Evolutionary conservation across 2,888 invertebrate genomes (phyloP).

Genomic region (Atrina japonica): DNA sequence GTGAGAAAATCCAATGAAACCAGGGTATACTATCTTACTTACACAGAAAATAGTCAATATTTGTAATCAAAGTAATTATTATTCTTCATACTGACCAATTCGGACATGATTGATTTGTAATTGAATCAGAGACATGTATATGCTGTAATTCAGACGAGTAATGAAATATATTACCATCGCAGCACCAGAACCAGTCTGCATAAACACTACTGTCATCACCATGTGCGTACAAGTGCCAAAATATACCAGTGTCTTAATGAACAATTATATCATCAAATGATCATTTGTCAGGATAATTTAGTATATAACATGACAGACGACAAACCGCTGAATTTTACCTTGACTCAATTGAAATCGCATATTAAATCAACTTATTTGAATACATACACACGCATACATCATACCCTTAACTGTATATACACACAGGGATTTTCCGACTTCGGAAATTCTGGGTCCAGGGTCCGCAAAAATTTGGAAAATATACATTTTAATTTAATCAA

Average conservation of each 20-base stretch:
- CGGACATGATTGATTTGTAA: conserved; percentile 26
- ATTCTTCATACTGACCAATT: conserved; percentile 25
- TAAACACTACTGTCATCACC: neutral
- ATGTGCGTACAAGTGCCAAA: neutral
- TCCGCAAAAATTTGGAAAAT: too few relatives aligned
- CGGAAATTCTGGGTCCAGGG: too few relatives aligned
- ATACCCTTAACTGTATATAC: too few relatives aligned
- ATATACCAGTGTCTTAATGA: conserved; percentile 13
- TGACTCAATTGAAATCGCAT: too few relatives aligned
- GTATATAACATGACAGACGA: too few relatives aligned
- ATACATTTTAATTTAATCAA: too few relatives aligned
- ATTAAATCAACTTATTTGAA: too few relatives aligned
- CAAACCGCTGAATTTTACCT: too few relatives aligned
- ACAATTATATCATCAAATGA: conserved; percentile 1
- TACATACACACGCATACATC: too few relatives aligned
- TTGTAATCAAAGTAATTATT: conserved; percentile 28
- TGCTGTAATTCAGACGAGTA: conserved; percentile 23
- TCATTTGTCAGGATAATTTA: too few relatives aligned
- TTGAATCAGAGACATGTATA: conserved; percentile 31
- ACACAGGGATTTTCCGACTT: too few relatives aligned
- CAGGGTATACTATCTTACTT: conserved; percentile 1
- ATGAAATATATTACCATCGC: conserved; percentile 29
- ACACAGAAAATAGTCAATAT: conserved; percentile 8
- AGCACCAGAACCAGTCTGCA: neutral
- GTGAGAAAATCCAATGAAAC: neutral